Evolutionary conservation across 2,888 invertebrate species (phyloP).

Genomic region (Caenorhabditis virilis): DNA sequence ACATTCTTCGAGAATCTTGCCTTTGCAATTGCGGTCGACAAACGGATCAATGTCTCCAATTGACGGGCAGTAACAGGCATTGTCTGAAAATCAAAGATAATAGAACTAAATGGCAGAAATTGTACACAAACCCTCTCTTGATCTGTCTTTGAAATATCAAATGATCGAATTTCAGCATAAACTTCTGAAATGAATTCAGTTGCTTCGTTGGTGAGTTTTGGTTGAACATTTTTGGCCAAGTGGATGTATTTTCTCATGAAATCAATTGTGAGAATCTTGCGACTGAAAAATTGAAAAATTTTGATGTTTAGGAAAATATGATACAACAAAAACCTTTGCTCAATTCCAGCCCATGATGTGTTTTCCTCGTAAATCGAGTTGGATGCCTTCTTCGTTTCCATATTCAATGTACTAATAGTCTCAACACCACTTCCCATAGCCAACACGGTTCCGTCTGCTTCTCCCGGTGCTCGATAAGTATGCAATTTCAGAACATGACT

Average conservation of each 20-base stretch:
- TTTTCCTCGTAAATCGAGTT: constrained; percentile 67
- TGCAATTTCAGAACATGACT: constrained; percentile 98
- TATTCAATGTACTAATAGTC: constrained; percentile 83
- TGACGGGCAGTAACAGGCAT: constrained; percentile 96
- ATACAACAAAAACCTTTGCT: constrained; percentile 14
- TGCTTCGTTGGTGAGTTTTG: constrained; percentile 86
- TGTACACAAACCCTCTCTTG: constrained; percentile 80
- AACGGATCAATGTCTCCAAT: constrained; percentile 93
- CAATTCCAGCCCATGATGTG: constrained; percentile 63
- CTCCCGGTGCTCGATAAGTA: constrained; percentile 87
- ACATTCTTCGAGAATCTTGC: constrained; percentile 87
- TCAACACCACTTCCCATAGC: constrained; percentile 76
- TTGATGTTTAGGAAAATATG: background rate
- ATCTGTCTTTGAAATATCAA: constrained; percentile 83
- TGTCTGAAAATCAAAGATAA: constrained; percentile 74
- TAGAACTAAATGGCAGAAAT: background rate
- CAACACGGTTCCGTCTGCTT: constrained; percentile 81
- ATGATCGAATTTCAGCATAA: constrained; percentile 86
- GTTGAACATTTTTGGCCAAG: constrained; percentile 90
- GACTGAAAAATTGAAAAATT: constrained; percentile 51
- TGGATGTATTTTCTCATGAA: constrained; percentile 97
- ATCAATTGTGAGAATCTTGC: constrained; percentile 83
- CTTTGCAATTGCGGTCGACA: constrained; percentile 95
- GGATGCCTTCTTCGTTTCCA: constrained; percentile 75
- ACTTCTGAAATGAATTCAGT: constrained; percentile 85